Evolutionary conservation across 2,797 vertebrate species (phyloP).

Genomic region (Chelon auratus): DNA sequence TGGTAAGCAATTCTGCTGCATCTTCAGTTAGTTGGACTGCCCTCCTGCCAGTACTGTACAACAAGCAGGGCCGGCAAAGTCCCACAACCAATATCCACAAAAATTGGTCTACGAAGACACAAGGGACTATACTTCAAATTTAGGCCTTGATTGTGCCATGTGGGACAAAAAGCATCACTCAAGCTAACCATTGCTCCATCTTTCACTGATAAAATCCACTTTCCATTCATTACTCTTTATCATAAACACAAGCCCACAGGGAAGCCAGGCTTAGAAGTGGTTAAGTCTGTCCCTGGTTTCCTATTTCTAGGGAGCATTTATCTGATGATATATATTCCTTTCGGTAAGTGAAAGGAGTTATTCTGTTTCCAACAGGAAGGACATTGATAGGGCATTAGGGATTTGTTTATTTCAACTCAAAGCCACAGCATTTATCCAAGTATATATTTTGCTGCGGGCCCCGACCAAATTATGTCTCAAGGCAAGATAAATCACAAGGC

Average conservation of each 20-base stretch:
- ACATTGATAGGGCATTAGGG: slow-evolving; percentile 85
- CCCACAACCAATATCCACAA: slow-evolving; percentile 78
- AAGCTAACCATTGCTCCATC: slow-evolving; percentile 78
- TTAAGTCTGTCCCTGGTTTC: slow-evolving; percentile 83
- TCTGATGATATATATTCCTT: slow-evolving; percentile 86
- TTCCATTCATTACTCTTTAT: slow-evolving; percentile 86
- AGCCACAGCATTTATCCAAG: slow-evolving; percentile 80
- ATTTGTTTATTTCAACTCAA: slow-evolving; percentile 86
- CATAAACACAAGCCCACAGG: slow-evolving; percentile 78
- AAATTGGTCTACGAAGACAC: slow-evolving; percentile 74
- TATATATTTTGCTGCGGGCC: slow-evolving; percentile 79
- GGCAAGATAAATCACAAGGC: slow-evolving; percentile 81
- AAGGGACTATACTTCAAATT: slow-evolving; percentile 79
- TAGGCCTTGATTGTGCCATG: slow-evolving; percentile 82
- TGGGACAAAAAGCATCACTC: slow-evolving; percentile 85
- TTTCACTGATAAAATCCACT: slow-evolving; percentile 85
- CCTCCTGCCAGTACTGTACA: slow-evolving; percentile 54
- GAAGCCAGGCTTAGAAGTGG: slow-evolving; percentile 83
- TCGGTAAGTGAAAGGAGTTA: slow-evolving; percentile 83
- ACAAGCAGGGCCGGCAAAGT: slow-evolving; percentile 58
- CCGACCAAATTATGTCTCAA: slow-evolving; percentile 82
- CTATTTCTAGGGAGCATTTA: slow-evolving; percentile 83
- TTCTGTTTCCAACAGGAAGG: slow-evolving; percentile 84
- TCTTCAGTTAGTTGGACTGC: slow-evolving; percentile 50
- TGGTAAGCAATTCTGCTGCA: slow-evolving; percentile 30